These are phyloP conservation scores for Drosophila yakuba DNA, from an alignment of 1,140 invertebrate species.

Conservation along the genomic window DNA sequence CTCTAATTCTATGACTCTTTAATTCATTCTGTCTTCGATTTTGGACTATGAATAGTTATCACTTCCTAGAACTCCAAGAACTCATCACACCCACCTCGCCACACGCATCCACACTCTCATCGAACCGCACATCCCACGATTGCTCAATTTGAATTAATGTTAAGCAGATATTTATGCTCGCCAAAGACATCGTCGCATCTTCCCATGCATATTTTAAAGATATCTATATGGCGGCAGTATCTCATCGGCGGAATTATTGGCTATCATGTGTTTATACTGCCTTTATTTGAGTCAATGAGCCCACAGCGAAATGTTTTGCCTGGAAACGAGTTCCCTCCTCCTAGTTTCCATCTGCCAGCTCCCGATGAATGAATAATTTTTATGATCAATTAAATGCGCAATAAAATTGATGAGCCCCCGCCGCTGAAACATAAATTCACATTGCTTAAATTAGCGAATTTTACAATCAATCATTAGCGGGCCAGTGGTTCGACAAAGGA, in stretches of 20 bases:
- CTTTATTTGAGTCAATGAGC: conserved; percentile 36
- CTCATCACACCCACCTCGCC: conserved; percentile 8
- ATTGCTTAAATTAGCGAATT: conserved; percentile 81
- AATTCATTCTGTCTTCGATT: not conserved
- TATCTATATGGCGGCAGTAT: conserved; percentile 61
- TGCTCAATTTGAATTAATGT: conserved; percentile 57
- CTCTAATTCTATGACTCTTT: not conserved
- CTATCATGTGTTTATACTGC: conserved; percentile 46
- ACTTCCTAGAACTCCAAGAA: not conserved
- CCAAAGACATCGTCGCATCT: conserved; percentile 37
- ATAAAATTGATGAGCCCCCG: conserved; percentile 73
- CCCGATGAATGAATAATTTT: conserved; percentile 79
- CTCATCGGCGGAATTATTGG: conserved; percentile 31
- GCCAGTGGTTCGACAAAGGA: conserved; percentile 41
- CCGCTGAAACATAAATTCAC: conserved; percentile 68
- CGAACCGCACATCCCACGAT: conserved; percentile 50
- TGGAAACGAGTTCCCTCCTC: conserved; percentile 46
- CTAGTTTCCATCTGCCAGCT: not conserved
- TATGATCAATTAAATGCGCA: conserved; percentile 80
- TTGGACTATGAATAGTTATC: not conserved
- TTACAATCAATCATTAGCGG: conserved; percentile 79
- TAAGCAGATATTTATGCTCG: conserved; percentile 41
- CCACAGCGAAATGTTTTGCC: conserved; percentile 50
- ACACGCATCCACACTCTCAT: conserved; percentile 5
- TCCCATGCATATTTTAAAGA: conserved; percentile 72